phyloP scores from a whole-genome alignment of 2,797 vertebrate species.

The Catamblyrhynchus diadema region DNA sequence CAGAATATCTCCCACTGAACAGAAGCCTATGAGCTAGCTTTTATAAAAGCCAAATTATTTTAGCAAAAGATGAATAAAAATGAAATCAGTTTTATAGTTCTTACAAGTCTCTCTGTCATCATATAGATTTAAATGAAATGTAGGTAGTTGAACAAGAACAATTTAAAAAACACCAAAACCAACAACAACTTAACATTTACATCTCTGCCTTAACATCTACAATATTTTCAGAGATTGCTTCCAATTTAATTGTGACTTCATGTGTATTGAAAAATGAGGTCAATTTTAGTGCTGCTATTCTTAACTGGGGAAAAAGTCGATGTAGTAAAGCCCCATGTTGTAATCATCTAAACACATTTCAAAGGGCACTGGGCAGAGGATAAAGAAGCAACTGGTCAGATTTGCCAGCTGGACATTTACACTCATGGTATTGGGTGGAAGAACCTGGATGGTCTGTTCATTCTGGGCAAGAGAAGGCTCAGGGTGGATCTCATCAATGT shows the following conservation, averaged over 20 bases:
- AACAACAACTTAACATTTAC: neutral
- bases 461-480: neutral
- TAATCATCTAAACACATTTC: neutral
- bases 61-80: neutral
- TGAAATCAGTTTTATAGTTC: neutral
- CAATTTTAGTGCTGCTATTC: neutral
- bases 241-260: conserved; percentile 57
- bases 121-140: neutral
- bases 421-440: neutral
- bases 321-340: neutral
- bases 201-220: neutral
- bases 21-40: neutral
- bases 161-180: neutral
- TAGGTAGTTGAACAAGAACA: neutral
- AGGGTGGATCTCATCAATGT: neutral
- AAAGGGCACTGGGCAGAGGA: neutral
- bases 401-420: neutral
- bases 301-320: neutral
- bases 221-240: neutral
- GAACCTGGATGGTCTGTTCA: neutral
- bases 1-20: neutral
- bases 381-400: neutral
- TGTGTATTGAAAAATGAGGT: conserved; percentile 42
- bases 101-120: neutral
- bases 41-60: neutral